Evolutionary conservation across 2,797 vertebrate species (phyloP), one percentile per base, ranked within the genome.

Genomic region (Esox lucius): DNA sequence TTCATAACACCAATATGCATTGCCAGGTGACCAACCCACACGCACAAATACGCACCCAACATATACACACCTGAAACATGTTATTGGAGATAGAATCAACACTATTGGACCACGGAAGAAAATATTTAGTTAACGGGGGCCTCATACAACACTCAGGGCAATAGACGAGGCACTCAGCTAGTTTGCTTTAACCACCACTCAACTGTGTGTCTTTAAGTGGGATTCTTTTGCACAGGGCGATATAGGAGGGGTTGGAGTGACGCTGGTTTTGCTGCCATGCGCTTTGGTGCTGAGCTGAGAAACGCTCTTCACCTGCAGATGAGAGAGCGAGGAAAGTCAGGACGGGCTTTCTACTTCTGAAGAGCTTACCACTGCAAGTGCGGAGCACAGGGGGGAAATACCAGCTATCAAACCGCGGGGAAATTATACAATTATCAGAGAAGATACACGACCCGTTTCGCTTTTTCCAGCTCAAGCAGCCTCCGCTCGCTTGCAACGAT

Each of bases 241-340:
- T 80, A 89, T 79, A 89, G 93, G 92, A 92, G 92, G 92, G 90
- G 91, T 88, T 88, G 92, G 87, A 90, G 89, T 92, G 91, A 92
- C 88, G 90, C 92, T 83, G 90, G 90, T 92, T 90, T 33, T 88
- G 90, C 92, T 82, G 90, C 90, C 93, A 90, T 79, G 93, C 94
- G 91, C 92, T 84, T 91, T 85, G 87, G 93, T 87, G 92, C 94
- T 78, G 93, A 95, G 90, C 91, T 86, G 88, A 91, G 91, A 86
- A 91, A 73, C 88, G 86, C 88, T 92, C 72, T 92, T 95, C 96
- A 97, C 96, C 96, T 96, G 96, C 96, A 94, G 92, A 91, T 90
- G 91, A 86, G 91, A 88, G 91, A 93, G 92, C 92, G 87, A 84
- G 84, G 81, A 86, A 90, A 92, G 71, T 91, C 86, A 80, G 86